A percentile compares a stretch with the other conserved stretches of the same genome.
These are phyloP conservation scores for Athripsodes cinereus DNA, from an alignment of 2,888 invertebrate genomes.

Conservation along the genomic window DNA sequence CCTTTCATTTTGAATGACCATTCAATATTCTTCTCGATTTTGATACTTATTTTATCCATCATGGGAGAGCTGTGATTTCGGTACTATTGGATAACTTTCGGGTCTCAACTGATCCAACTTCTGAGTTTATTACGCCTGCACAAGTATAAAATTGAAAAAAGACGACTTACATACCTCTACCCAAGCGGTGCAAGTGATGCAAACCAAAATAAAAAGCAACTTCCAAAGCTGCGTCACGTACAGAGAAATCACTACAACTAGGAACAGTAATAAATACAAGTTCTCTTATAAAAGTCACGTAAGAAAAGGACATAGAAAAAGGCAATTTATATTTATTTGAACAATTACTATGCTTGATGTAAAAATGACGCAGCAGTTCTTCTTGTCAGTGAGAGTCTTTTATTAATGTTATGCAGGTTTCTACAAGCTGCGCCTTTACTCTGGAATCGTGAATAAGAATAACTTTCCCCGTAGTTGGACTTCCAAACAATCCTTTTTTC, in stretches of 20 bases:
- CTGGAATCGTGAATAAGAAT: slow-evolving; percentile 46
- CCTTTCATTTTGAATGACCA: no score
- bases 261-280: neutral
- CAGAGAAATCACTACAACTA: slow-evolving; percentile 1
- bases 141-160: no score
- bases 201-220: slow-evolving; percentile 44
- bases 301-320: slow-evolving; percentile 24
- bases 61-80: no score
- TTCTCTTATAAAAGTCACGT: slow-evolving; percentile 28
- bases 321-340: neutral
- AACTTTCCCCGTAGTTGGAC: slow-evolving; percentile 56
- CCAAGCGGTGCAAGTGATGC: slow-evolving; percentile 36
- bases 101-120: no score
- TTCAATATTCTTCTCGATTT: no score
- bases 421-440: slow-evolving; percentile 42
- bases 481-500: slow-evolving; percentile 59
- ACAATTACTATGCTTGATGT: neutral
- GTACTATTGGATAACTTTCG: no score
- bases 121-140: no score
- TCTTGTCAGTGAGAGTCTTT: slow-evolving; percentile 43
- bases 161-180: slow-evolving; percentile 1
- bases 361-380: slow-evolving; percentile 22
- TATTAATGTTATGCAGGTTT: slow-evolving; percentile 43
- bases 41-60: no score
- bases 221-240: slow-evolving; percentile 13